Evolutionary conservation across 2,797 vertebrate genomes (phyloP), one percentile per base, ranked within the genome.

Genomic region (Babyrousa celebensis): DNA sequence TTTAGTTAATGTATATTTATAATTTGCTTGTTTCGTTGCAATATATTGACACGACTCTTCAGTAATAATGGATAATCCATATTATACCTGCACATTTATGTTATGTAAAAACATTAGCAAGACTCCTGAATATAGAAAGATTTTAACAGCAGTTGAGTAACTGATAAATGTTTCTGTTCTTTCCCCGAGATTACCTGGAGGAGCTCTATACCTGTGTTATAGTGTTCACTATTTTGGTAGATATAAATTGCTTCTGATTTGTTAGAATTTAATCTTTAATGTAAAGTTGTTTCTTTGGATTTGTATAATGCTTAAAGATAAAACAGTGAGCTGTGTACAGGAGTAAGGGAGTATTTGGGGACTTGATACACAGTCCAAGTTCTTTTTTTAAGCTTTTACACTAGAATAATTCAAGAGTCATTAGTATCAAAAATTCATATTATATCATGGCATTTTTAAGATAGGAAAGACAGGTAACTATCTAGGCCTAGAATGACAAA

Each of bases 61-160:
- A 82, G 72, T 23, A 67, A 60, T 91, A 82, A 82, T 74, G 8
- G 18, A 93, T 78, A 75, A 91, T 52, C 12, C 12, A 72, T 77
- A 36, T 67, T n/a, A 65, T 43, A 62, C 12, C 12, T 15, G 5
- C 25, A 25, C 20, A 91, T 89, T 95, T 52, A 75, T 85, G 95
- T 95, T 92, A 95, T 75, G 78, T 92, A 83, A 87, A 91, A 88
- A 83, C 27, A 65, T 87, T 89, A 74, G 12, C 27, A 77, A 70
- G n/a, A 60, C 11, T 6, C 21, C n/a, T 65, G n/a, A 62, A 63
- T 67, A 5, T 6, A 58, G 14, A 87, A 89, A 92, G 17, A 85
- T 80, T 88, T 60, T 82, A 93, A 87, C 54, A 25, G 12, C 20
- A 75, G 32, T 32, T 40, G 12, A 85, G 10, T 83, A 82, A 78